Base-by-base conservation (phyloP, 2,888 invertebrate species). In the Andrena haemorrhoa region DNA sequence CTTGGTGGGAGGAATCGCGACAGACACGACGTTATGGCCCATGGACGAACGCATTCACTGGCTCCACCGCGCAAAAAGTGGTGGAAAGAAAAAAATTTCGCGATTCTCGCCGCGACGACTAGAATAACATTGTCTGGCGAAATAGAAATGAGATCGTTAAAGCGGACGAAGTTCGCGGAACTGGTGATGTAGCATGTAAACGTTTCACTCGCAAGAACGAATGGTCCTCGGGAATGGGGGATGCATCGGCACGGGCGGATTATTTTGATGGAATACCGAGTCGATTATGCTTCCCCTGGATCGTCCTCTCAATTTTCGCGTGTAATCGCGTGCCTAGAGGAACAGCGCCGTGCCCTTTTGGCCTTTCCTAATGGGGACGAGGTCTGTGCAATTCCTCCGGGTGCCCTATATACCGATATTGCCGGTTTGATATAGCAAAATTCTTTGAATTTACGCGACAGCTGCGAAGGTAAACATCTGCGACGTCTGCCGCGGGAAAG, bases 361-460 rank as follows among this genome's bases (percentile, higher is more conserved):
- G 83, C 76, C 79, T 82, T 86, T 80, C 71, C 72, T 70, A 79
- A 76, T 70, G 66, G 63, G 74, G 75, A 75, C 84, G 87, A 87
- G 85, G 79, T 85, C 88, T 66, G 69, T 35, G 73, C 74, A 65
- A 83, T 68, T 74, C 77, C 74, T 64, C 64, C 64, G 35, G 58
- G 64, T 84, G 78, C 72, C 71, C 84, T 69, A 81, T 85, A 79
- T 76, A 65, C 70, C 74, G 68, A 66, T 79, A 79, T 79, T 64
- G n/a, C 68, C 41, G 61, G 23, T 66, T 29, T 58, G 66, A 79
- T 78, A 75, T 76, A 66, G 75, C 66, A 23, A 26, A 69, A 70
- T 74, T 73, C 84, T 82, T 70, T 75, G 70, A 78, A 71, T 71
- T 70, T 56, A 41, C 64, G 65, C 83, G 79, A 79, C 86, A 85